Evolutionary conservation across 1,140 invertebrate genomes (phyloP), one percentile per base, ranked within the genome.

Genomic region (Calycopis cecrops): DNA sequence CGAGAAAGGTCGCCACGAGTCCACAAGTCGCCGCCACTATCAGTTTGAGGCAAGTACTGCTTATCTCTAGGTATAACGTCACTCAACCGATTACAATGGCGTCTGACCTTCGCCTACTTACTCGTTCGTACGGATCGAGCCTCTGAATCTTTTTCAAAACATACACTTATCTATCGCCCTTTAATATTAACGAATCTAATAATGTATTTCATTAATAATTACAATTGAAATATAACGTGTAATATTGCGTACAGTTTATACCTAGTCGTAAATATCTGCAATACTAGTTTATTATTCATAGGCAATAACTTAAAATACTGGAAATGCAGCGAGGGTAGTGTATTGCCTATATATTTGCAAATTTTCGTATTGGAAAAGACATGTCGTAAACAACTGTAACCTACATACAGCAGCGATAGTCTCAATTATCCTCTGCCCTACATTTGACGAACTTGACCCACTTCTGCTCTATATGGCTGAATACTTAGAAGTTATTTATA

Each of bases 341-440:
- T 6, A 28, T 28, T 6, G 21, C 21, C 21, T 28, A 28, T 6
- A 6, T 28, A 28, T 2, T 28, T 28, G 21, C 21, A 28, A 28
- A 28, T 2, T 28, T 28, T 28, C 21, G 21, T 28, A 28, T 28
- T 62, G 51, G 34, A 61, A 47, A 53, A 48, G 49, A 57, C 44
- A 44, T 56, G 51, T 49, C 34, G 57, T 63, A 67, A 67, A 64
- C 60, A 59, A 66, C 60, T 63, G 65, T 64, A 66, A 71, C 67
- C 69, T 71, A 71, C 66, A 67, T 73, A 63, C 37, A 14, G 52
- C 40, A 50, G 42, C 12, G 52, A 53, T 42, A 53, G 42, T 7
- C 66, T 76, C 65, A 76, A 68, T 83, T 85, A 80, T 85, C 79
- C 82, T 85, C 79, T 78, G 82, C 61, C 75, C 82, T 79, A 74